Evolutionary conservation across 1,140 invertebrate species (phyloP), one percentile per base, ranked within the genome.

Genomic region (Aphaenogaster rudis): DNA sequence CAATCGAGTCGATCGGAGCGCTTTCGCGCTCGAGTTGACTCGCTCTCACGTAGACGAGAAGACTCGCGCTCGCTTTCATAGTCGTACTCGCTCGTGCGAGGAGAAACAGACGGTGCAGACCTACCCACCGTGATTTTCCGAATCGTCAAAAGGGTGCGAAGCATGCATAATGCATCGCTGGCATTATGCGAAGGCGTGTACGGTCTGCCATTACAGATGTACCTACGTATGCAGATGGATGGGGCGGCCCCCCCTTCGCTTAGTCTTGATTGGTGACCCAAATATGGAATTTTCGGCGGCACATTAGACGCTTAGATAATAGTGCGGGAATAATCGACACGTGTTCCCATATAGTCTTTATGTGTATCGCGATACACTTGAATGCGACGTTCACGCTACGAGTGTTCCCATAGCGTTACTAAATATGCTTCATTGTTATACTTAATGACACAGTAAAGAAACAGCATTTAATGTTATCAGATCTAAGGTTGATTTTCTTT

Each of bases 141-240:
- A 92, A 92, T 92, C 91, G 87, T 92, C 91, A 89, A 80, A 91
- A 92, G 91, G 91, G 88, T 86, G 87, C 89, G 79, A 92, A 91
- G 74, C 89, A 92, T 92, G 87, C 89, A 92, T 92, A 91, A 92
- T 92, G 88, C 88, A 92, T 89, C 67, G 76, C 78, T 39, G 67
- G 72, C 88, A 92, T 92, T 92, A 92, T 92, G 89, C 91, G 84
- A 92, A 86, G 91, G 91, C 89, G 91, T 92, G 87, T 88, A 89
- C 87, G 74, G 86, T 50, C 50, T 76, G 64, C 42, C 64, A 88
- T 90, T 86, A 90, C 89, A 88, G 39, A 91, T 90, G 91, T 91
- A 90, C 77, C 80, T 86, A 90, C 61, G 84, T 89, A 92, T 91
- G 91, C 69, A 92, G 88, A 92, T 86, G 67, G 66, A 69, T 59